These are phyloP conservation scores for Nipponacmea schrenckii DNA, from an alignment of 2,888 invertebrate species.

Conservation along the genomic window DNA sequence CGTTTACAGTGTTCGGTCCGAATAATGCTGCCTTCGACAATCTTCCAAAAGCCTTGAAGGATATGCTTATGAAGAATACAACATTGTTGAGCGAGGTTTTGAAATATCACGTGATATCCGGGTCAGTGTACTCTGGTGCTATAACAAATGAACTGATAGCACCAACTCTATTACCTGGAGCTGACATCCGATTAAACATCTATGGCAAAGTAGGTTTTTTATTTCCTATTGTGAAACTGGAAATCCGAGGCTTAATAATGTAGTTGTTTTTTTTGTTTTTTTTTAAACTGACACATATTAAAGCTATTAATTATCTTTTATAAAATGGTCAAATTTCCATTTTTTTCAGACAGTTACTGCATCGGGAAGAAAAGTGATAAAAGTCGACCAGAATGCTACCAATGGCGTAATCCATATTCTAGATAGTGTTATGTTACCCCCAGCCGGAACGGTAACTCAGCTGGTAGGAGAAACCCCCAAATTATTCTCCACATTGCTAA, in stretches of 20 bases:
- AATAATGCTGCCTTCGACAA: conserved; percentile 37
- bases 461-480: conserved; percentile 29
- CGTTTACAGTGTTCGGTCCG: conserved; percentile 47
- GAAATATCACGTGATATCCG: conserved; percentile 42
- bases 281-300: background rate
- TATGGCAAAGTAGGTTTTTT: conserved; percentile 35
- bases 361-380: conserved; percentile 44
- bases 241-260: background rate
- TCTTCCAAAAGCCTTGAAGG: conserved; percentile 30
- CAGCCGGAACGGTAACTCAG: conserved; percentile 42
- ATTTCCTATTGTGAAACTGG: conserved; percentile 11
- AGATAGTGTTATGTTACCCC: conserved; percentile 55
- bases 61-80: conserved; percentile 32
- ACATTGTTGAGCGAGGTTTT: conserved; percentile 36
- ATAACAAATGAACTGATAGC: conserved; percentile 40
- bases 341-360: conserved; percentile 39
- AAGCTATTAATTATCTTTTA: background rate
- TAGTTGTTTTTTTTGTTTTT: background rate
- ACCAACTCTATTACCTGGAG: conserved; percentile 28
- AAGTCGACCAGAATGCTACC: conserved; percentile 47
- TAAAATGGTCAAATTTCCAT: background rate
- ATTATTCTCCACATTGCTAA: conserved; percentile 36
- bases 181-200: conserved; percentile 42
- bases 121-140: conserved; percentile 31
- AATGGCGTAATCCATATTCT: conserved; percentile 67